phyloP scores from a whole-genome alignment of 2,797 vertebrate genomes.

The Lutjanus argentimaculatus region DNA sequence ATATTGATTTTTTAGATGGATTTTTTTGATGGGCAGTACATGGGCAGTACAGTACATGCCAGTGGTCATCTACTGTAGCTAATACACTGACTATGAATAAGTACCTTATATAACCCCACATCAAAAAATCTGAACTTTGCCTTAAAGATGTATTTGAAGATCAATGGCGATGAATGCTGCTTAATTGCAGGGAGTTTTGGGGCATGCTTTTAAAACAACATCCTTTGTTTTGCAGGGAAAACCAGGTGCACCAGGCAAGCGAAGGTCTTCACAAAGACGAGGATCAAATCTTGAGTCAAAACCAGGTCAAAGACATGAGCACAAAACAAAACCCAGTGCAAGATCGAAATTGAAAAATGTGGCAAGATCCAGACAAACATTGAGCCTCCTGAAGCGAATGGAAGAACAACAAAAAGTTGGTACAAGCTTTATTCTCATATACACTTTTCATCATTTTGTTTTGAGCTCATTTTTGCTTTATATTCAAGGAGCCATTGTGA shows the following conservation, averaged over 20 bases:
- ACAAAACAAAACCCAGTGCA: conserved; percentile 12
- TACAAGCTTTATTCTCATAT: conserved; percentile 51
- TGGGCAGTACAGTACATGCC: no score
- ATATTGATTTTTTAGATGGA: no score
- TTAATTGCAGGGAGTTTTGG: neutral
- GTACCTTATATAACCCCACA: no score
- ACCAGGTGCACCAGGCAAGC: conserved; percentile 73
- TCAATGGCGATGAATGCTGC: neutral
- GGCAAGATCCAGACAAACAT: neutral
- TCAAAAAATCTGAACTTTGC: no score
- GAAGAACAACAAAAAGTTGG: conserved; percentile 75
- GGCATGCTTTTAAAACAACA: neutral
- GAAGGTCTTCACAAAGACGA: conserved; percentile 14
- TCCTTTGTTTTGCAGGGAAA: conserved; percentile 75
- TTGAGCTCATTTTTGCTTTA: neutral
- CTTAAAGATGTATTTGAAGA: neutral
- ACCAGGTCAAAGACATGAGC: conserved; percentile 5
- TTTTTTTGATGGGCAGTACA: no score
- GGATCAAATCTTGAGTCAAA: conserved; percentile 22
- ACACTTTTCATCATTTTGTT: neutral
- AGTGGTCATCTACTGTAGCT: no score
- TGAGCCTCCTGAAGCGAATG: conserved; percentile 7
- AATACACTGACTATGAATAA: no score
- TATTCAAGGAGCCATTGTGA: neutral
- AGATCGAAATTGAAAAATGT: neutral